phyloP scores from a whole-genome alignment of 2,888 invertebrate species.

The Synanthedon andrenaeformis region DNA sequence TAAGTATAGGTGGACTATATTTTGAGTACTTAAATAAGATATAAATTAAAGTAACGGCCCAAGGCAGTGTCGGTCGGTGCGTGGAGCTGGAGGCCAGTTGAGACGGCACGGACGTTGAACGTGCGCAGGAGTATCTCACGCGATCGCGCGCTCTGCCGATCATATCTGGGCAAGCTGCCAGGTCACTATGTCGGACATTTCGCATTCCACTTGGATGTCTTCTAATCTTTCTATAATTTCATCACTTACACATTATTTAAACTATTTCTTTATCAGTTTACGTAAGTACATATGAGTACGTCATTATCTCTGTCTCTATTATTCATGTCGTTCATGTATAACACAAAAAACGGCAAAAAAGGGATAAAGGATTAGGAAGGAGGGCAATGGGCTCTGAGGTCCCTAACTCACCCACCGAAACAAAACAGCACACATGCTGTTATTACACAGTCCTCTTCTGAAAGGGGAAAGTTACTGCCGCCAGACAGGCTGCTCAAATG shows the following conservation, averaged over 20 bases:
- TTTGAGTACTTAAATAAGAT: constrained; percentile 8
- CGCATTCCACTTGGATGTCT: constrained; percentile 25
- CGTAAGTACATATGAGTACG: too few species aligned
- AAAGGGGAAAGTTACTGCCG: too few species aligned
- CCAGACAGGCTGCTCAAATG: too few species aligned
- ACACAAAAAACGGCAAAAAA: too few species aligned
- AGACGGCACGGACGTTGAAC: constrained; percentile 33
- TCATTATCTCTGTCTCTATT: too few species aligned
- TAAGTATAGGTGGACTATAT: not conserved
- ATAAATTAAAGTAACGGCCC: constrained; percentile 24
- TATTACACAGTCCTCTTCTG: too few species aligned
- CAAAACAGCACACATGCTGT: too few species aligned
- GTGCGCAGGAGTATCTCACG: constrained; percentile 51
- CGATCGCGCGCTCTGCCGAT: constrained; percentile 35
- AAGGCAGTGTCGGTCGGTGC: constrained; percentile 20
- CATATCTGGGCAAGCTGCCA: constrained; percentile 18
- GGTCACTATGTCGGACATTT: constrained; percentile 52
- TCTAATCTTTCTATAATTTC: constrained; percentile 27
- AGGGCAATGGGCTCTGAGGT: too few species aligned
- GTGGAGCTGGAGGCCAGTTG: constrained; percentile 26
- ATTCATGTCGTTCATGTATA: too few species aligned
- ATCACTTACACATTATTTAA: constrained; percentile 1
- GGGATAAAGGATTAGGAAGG: too few species aligned
- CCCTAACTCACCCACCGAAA: too few species aligned
- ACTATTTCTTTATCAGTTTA: too few species aligned